Conservation (phyloP, 1,140 invertebrate species). For the Episyrphus balteatus region DNA sequence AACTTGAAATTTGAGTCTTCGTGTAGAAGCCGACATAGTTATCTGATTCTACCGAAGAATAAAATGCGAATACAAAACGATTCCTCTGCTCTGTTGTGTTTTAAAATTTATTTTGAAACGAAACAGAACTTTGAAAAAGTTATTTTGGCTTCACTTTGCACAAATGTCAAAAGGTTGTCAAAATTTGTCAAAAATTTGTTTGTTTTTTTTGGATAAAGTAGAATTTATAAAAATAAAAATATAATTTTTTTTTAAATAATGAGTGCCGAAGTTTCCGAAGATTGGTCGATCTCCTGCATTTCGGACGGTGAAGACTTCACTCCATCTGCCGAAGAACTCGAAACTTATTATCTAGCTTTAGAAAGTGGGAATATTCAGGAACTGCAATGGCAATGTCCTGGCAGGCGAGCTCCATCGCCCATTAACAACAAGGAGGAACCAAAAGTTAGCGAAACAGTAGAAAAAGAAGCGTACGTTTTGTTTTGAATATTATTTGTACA, state of each 20-base stretch:
- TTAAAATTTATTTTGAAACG: no score
- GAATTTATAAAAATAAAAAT: constrained; percentile 2
- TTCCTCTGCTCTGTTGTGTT: no score
- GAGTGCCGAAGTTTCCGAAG: constrained; percentile 2
- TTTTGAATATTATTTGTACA: no score
- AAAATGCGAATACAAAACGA: no score
- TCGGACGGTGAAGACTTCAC: constrained; percentile 31
- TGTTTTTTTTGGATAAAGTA: constrained; percentile 4
- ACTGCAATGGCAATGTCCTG: constrained; percentile 47
- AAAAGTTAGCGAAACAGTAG: constrained; percentile 13
- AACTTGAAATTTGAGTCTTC: no score
- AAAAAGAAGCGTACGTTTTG: constrained; percentile 17
- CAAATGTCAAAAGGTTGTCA: no score
- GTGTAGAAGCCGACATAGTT: no score
- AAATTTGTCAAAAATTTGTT: no score
- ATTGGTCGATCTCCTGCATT: not conserved
- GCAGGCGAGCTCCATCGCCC: constrained; percentile 41
- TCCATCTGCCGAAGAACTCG: constrained; percentile 41
- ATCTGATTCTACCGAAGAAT: no score
- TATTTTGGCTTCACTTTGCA: no score
- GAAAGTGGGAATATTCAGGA: constrained; percentile 39
- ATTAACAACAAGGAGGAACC: constrained; percentile 23
- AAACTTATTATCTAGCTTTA: constrained; percentile 28
- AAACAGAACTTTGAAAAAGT: no score
- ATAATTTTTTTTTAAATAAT: not conserved